Base-by-base conservation (phyloP, 1,140 invertebrate species). In the Colletes latitarsis region DNA sequence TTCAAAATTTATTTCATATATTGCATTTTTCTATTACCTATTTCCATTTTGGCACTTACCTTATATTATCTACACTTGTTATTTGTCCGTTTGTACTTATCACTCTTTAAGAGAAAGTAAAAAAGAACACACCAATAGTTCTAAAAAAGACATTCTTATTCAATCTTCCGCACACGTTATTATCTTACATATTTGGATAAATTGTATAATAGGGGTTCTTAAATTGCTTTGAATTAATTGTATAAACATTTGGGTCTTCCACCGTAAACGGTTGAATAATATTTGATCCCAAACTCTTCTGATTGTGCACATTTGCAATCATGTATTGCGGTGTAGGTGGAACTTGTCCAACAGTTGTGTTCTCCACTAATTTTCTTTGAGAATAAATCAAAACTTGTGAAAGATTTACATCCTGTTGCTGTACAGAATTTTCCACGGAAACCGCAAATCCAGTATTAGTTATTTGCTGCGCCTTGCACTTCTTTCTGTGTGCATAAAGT, bases 401-500 rank as follows among this genome's bases (percentile, higher is more conserved):
- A 12, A 81, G 60, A 4, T 85, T 39, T 41, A 60, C 17, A 19
- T 69, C 80, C 58, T 86, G 77, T 55, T 84, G 86, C 46, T 70
- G 75, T 10, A 60, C 67, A 14, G 53, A 72, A 21, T 88, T 87
- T 15, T 88, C 77, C 30, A 63, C 63, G 0, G 88, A 64, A 9
- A 88, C 71, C 9, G 82, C 52, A 41, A 82, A 90, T 3, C 57
- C 58, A 3, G 82, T 78, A 17, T 70, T 82, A 10, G 77, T 82
- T 12, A 82, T 6, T 70, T 91, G 88, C 49, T 89, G 88, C 6
- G 89, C 84, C 68, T 92, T 92, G 21, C 92, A 92, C 52, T 92
- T 92, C 19, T 92, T 92, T 19, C 90, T 91, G 39, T 92, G 92
- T 4, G 92, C 92, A 53, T 92, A 92, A 2, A 92, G 81, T 0